These are phyloP conservation scores for Tridacna crocea DNA, from an alignment of 2,888 invertebrate genomes.

Conservation along the genomic window DNA sequence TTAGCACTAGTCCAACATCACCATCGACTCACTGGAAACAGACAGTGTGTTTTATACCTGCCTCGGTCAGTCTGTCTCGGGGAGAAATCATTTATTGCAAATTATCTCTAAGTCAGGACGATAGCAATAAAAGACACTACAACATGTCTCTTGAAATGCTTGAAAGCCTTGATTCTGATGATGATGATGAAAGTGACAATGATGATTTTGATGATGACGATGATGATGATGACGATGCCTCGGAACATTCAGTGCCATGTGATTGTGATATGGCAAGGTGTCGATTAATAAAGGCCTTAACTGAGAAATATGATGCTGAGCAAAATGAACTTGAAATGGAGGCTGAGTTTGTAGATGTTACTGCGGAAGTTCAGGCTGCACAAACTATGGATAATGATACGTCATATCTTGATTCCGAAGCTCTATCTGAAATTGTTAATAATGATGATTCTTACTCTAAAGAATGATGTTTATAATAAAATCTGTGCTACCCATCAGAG, in stretches of 20 bases:
- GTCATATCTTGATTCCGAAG: constrained; percentile 46
- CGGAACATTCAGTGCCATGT: constrained; percentile 78
- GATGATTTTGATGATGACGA: constrained; percentile 59
- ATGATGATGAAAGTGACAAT: constrained; percentile 52
- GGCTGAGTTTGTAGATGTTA: constrained; percentile 69
- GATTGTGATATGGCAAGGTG: constrained; percentile 75
- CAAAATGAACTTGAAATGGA: constrained; percentile 73
- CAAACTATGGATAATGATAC: constrained; percentile 61
- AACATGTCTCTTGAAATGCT: constrained; percentile 75
- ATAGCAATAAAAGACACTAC: constrained; percentile 72
- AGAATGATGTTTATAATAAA: not conserved
- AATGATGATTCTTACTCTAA: constrained; percentile 29
- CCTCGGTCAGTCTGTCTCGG: constrained; percentile 89
- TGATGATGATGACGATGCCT: constrained; percentile 60
- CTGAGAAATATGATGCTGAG: constrained; percentile 78
- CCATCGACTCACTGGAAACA: constrained; percentile 97
- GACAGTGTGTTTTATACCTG: constrained; percentile 93
- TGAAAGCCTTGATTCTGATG: constrained; percentile 55
- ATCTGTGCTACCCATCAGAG: not conserved
- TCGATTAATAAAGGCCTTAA: constrained; percentile 72
- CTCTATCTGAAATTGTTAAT: constrained; percentile 26
- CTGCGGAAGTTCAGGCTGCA: constrained; percentile 70
- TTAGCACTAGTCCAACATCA: constrained; percentile 92
- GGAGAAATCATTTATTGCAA: constrained; percentile 85
- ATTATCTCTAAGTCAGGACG: constrained; percentile 72